Conservation (phyloP, 2,113 vertebrate genomes). For the Thunnus maccoyii region DNA sequence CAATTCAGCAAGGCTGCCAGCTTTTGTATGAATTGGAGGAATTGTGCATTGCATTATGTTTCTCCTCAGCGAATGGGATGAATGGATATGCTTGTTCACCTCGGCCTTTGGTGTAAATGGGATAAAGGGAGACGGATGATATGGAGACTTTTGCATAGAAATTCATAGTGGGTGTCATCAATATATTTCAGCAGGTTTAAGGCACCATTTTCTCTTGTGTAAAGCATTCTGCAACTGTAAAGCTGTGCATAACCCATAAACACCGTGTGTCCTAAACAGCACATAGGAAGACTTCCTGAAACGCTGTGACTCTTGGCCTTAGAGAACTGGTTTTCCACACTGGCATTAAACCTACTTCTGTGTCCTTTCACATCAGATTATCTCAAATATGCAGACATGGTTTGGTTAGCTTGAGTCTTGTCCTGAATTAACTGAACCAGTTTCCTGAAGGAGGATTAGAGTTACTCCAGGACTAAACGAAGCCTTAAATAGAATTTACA, state of each 20-base stretch:
- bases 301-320: background rate
- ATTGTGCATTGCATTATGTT: conserved; percentile 66
- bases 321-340: background rate
- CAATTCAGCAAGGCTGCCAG: conserved; percentile 36
- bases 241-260: background rate
- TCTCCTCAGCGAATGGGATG: conserved; percentile 57
- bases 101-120: conserved; percentile 25
- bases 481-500: background rate
- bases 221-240: background rate
- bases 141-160: conserved; percentile 15
- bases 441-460: conserved; percentile 9
- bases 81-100: conserved; percentile 69
- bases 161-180: background rate
- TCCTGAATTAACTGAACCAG: background rate
- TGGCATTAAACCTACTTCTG: background rate
- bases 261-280: background rate
- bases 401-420: background rate
- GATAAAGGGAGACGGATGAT: conserved; percentile 36
- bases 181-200: conserved; percentile 6
- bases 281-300: background rate
- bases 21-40: conserved; percentile 69
- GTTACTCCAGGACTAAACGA: background rate
- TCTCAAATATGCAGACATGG: background rate
- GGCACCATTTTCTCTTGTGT: background rate
- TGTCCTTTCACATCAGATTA: background rate